Evolutionary conservation across 2,888 invertebrate genomes (phyloP).

Genomic region (Rhagonycha lutea): DNA sequence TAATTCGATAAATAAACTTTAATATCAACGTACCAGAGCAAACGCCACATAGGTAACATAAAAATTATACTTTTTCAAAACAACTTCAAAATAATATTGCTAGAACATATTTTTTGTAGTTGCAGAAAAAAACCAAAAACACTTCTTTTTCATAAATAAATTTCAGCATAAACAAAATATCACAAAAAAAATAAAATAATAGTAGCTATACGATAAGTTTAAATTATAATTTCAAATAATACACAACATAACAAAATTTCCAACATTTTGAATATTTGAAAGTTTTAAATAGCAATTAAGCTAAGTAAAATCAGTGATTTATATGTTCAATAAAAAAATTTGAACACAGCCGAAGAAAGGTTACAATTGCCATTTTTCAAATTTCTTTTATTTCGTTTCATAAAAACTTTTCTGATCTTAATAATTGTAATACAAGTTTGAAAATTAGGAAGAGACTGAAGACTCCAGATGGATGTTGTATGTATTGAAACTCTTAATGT

Average conservation of each 20-base stretch:
- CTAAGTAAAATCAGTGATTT: neutral
- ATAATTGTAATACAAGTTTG: neutral
- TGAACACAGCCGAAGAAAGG: neutral
- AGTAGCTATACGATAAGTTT: neutral
- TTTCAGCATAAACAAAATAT: neutral
- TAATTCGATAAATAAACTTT: neutral
- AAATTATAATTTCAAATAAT: neutral
- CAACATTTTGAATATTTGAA: neutral
- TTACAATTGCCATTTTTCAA: neutral
- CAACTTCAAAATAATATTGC: neutral
- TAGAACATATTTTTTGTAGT: neutral
- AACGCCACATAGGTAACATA: neutral
- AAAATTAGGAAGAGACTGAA: neutral
- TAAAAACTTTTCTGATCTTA: neutral
- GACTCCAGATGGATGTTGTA: neutral
- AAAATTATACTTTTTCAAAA: neutral
- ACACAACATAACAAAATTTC: neutral
- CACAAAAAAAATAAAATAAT: neutral
- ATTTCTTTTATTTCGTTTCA: neutral
- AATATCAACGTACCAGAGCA: neutral
- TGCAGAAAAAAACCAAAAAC: neutral
- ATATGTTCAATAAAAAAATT: neutral
- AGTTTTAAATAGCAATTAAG: neutral
- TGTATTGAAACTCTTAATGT: neutral
- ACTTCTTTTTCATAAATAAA: neutral